These are phyloP conservation scores for Spinibarbus caldwelli DNA, from an alignment of 2,797 vertebrate species.

Conservation along the genomic window DNA sequence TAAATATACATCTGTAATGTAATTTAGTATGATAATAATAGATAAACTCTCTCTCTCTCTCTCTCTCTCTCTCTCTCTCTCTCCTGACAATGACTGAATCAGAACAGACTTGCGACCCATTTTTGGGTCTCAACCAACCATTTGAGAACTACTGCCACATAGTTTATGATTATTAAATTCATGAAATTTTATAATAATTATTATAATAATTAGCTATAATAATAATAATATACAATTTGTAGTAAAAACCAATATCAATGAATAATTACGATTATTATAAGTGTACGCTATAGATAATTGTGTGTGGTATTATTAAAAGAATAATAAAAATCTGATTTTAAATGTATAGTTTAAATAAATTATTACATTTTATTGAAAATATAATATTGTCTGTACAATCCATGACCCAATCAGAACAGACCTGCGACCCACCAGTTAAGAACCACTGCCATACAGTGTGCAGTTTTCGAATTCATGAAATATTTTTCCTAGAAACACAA, in stretches of 20 bases:
- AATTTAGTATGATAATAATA: not conserved
- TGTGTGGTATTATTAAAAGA: not conserved
- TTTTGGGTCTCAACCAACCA: not conserved
- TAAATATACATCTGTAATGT: not conserved
- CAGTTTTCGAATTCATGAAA: not conserved
- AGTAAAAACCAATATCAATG: not conserved
- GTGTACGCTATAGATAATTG: not conserved
- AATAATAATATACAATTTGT: not conserved
- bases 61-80: not conserved
- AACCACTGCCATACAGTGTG: not conserved
- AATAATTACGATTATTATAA: not conserved
- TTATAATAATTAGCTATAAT: not conserved
- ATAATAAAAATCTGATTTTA: not conserved
- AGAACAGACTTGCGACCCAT: not conserved
- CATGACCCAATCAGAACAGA: not conserved
- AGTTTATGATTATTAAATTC: not conserved
- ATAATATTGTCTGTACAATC: not conserved
- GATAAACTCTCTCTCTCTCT: not conserved
- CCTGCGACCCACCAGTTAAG: not conserved
- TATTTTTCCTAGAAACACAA: constrained; percentile 46
- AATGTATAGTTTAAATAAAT: not conserved
- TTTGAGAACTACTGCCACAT: not conserved
- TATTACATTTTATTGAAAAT: not conserved
- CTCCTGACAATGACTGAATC: not conserved
- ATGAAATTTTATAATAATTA: not conserved